Base-by-base conservation (phyloP, 2,113 vertebrate genomes). In the Etheostoma cragini region DNA sequence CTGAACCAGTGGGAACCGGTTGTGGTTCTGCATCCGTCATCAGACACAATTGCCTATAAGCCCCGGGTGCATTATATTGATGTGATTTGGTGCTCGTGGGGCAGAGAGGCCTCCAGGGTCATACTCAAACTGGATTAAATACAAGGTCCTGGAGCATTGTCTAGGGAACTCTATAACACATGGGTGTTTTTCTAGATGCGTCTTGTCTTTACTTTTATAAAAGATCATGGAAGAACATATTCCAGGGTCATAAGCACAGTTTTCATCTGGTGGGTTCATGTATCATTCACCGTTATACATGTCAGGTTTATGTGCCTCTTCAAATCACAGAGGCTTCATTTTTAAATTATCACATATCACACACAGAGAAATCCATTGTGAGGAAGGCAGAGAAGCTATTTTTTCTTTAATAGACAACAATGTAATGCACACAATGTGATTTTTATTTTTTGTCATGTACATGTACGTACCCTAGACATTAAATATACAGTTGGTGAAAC, bases 91-190 rank as follows among this genome's bases (percentile, higher is more conserved):
- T 58, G 73, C 63, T 76, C 6, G 2, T 45, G 49, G 76, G 64
- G 49, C 82, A 63, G 30, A 42, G 14, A 78, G 73, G 80, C 83
- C 78, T 68, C 78, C 74, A 65, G 85, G 84, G 85, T 85, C 85
- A 87, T 8, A 54, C 22, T 38, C 62, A 83, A 56, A 85, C 76
- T 81, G 67, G 82, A 85, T 86, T 87, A 83, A 83, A 57, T 53
- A 64, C 73, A 52, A 60, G 56, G 63, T 67, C 26, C 57, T 68
- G 45, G 13, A 17, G 53, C 45, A 77, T 49, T 85, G 68, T 62
- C 71, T 10, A 22, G 67, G 67, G 79, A 67, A 8, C 22, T 38
- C 5, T 26, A 17, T 63, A 80, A 24, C 46, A 64, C 33, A 8
- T 52, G 26, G 30, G 24, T 46, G 15, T 78, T 50, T 71, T 76